phyloP scores from a whole-genome alignment of 92 coral and sea anemone genomes.

The Montipora capitata region DNA sequence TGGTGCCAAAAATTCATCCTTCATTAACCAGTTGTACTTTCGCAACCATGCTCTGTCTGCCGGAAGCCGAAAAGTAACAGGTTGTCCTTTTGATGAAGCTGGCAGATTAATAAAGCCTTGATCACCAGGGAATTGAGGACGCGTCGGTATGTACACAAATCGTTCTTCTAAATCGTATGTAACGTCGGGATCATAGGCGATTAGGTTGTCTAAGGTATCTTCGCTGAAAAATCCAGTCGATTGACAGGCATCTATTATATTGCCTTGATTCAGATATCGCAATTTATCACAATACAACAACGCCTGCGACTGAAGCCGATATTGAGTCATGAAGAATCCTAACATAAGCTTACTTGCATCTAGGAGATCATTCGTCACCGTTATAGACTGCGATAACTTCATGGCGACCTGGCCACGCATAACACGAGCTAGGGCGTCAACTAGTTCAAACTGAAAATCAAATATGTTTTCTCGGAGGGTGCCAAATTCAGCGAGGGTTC shows the following conservation, averaged over 20 bases:
- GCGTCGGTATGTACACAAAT: constrained; percentile 76
- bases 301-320: constrained; percentile 73
- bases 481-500: constrained; percentile 75
- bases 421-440: constrained; percentile 75
- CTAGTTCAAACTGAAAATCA: constrained; percentile 83
- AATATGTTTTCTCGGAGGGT: constrained; percentile 75
- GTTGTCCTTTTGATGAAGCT: constrained; percentile 54
- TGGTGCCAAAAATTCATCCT: constrained; percentile 52
- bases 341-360: constrained; percentile 65
- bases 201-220: constrained; percentile 21
- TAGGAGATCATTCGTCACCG: constrained; percentile 42
- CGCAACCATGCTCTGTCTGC: constrained; percentile 50
- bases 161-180: constrained; percentile 39
- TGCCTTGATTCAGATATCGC: constrained; percentile 67
- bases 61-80: constrained; percentile 70
- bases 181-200: constrained; percentile 33
- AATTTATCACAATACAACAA: constrained; percentile 64
- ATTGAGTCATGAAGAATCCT: constrained; percentile 72
- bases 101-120: constrained; percentile 59
- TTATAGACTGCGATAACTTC: constrained; percentile 34
- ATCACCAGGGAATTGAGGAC: constrained; percentile 63
- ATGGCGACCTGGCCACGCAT: constrained; percentile 72
- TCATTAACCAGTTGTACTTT: constrained; percentile 64
- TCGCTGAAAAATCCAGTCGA: constrained; percentile 43
- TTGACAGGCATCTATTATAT: constrained; percentile 18